A percentile compares a stretch with the other conserved stretches of the same genome.
Evolutionary conservation across 2,888 invertebrate genomes (phyloP).

Genomic region (Macrosoma leucophasiata): DNA sequence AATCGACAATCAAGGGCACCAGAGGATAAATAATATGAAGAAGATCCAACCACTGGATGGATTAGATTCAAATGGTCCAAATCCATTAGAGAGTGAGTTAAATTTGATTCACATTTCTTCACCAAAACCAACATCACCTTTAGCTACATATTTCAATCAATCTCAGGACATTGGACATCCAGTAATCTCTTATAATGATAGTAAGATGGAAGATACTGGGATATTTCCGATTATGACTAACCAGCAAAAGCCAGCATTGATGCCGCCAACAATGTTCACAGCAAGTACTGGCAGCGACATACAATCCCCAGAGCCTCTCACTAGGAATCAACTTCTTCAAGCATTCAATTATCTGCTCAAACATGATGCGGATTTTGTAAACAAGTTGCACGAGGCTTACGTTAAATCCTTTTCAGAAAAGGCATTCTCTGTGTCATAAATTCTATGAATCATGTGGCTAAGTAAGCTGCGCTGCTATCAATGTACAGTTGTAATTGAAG

Average conservation of each 20-base stretch:
- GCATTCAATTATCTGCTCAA: constrained; percentile 91
- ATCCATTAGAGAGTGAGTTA: constrained; percentile 67
- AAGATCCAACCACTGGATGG: constrained; percentile 43
- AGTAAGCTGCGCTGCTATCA: constrained; percentile 26
- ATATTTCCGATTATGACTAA: constrained; percentile 52
- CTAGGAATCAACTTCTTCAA: constrained; percentile 91
- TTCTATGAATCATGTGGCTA: constrained; percentile 38
- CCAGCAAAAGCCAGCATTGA: constrained; percentile 82
- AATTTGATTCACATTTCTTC: constrained; percentile 73
- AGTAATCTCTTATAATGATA: constrained; percentile 50
- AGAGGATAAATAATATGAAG: constrained; percentile 53
- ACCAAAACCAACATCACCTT: constrained; percentile 72
- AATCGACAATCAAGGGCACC: constrained; percentile 56
- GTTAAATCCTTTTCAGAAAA: constrained; percentile 88
- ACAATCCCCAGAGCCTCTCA: constrained; percentile 82
- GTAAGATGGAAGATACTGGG: constrained; percentile 47
- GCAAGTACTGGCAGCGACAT: constrained; percentile 70
- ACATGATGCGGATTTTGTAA: constrained; percentile 91
- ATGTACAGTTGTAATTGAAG: constrained; percentile 71
- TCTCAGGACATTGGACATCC: constrained; percentile 57
- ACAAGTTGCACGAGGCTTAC: constrained; percentile 94
- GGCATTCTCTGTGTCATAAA: constrained; percentile 68
- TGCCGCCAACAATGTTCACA: constrained; percentile 92
- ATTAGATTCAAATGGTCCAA: constrained; percentile 54
- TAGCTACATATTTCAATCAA: constrained; percentile 72